These are phyloP conservation scores for Andrena flavipes DNA, from an alignment of 2,888 invertebrate species.

Conservation along the genomic window DNA sequence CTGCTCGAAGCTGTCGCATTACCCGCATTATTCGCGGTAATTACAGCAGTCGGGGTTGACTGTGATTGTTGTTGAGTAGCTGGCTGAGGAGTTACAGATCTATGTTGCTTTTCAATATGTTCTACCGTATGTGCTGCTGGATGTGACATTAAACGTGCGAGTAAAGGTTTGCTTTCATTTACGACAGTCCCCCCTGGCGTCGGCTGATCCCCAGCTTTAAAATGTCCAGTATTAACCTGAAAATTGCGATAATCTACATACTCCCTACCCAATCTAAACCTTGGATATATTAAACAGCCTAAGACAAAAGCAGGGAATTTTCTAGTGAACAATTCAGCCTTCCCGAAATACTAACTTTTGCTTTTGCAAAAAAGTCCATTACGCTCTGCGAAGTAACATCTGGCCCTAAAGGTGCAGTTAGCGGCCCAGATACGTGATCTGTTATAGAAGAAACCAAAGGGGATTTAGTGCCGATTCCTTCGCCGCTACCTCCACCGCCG, in stretches of 20 bases:
- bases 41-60: conserved; percentile 53
- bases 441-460: conserved; percentile 72
- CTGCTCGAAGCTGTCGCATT: conserved; percentile 65
- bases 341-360: conserved; percentile 81
- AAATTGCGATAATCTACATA: conserved; percentile 28
- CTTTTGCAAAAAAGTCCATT: conserved; percentile 94
- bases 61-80: conserved; percentile 67
- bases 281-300: neutral
- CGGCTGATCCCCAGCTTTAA: conserved; percentile 80
- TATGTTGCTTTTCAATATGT: conserved; percentile 95
- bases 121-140: conserved; percentile 92
- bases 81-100: conserved; percentile 90
- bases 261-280: neutral
- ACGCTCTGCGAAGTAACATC: conserved; percentile 93
- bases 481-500: conserved; percentile 62
- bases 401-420: conserved; percentile 87
- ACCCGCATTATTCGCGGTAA: conserved; percentile 63
- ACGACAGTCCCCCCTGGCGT: conserved; percentile 82
- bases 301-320: too few relatives aligned
- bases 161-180: conserved; percentile 87
- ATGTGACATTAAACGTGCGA: conserved; percentile 93
- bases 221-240: conserved; percentile 82
- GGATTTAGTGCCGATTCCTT: conserved; percentile 73
- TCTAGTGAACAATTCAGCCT: neutral
- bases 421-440: conserved; percentile 76